These are phyloP conservation scores for Gambusia holbrooki DNA, from an alignment of 2,113 vertebrate genomes.

Conservation along the genomic window DNA sequence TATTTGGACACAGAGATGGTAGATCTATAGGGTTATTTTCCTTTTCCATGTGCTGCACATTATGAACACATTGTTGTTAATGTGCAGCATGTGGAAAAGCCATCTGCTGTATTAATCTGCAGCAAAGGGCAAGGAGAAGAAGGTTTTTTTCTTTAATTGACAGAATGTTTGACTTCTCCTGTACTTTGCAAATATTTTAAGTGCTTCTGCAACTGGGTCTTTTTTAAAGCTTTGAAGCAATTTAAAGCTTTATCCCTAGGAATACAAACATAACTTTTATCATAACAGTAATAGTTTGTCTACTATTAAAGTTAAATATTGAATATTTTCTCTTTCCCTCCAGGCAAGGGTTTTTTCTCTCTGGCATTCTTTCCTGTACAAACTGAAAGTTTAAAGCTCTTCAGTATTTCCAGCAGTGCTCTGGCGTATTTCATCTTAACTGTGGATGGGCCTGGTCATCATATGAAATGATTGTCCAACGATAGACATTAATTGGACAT, in stretches of 20 bases:
- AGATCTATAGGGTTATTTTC: slow-evolving; percentile 29
- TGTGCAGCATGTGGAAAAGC: slow-evolving; percentile 44
- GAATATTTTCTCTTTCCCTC: neutral
- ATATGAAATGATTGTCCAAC: neutral
- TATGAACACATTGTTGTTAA: slow-evolving; percentile 47
- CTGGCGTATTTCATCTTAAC: neutral
- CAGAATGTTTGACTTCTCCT: slow-evolving; percentile 26
- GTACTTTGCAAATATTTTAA: slow-evolving; percentile 31
- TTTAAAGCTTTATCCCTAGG: slow-evolving; percentile 18
- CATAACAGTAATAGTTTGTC: neutral
- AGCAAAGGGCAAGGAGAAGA: slow-evolving; percentile 20
- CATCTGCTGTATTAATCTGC: slow-evolving; percentile 50
- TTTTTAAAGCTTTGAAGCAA: slow-evolving; percentile 2
- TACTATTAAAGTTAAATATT: neutral
- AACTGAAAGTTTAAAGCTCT: neutral
- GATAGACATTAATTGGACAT: neutral
- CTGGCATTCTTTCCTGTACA: neutral
- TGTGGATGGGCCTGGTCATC: neutral
- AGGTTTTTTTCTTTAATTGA: slow-evolving; percentile 28
- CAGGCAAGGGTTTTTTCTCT: neutral
- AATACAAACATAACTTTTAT: slow-evolving; percentile 11
- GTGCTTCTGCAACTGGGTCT: neutral
- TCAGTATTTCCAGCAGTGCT: neutral
- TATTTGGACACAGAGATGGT: slow-evolving; percentile 24
- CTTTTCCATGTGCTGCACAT: slow-evolving; percentile 12